Evolutionary conservation across 2,113 vertebrate species (phyloP), one percentile per base, ranked within the genome.

Genomic region (Trematocara stigmaticum): DNA sequence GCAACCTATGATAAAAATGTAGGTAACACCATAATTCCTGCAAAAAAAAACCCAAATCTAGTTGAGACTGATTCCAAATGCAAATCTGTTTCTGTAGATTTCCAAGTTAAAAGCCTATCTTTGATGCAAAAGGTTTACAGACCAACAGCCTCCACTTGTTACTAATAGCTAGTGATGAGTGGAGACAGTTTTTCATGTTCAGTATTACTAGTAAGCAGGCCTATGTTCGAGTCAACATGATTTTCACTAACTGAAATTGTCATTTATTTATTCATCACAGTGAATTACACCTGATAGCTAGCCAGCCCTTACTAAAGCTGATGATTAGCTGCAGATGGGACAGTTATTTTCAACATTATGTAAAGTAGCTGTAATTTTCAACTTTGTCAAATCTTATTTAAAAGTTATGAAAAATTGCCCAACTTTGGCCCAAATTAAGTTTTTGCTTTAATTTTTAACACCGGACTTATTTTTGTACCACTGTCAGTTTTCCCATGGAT

Each of bases 21-120:
- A 71, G 7, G 5, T 47, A 71, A 71, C 66, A 16, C 5, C 23
- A 15, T 26, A 47, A 18, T 49, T 47, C 40, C 69, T 29, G 13
- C 13, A 61, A 40, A 12, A 12, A 23, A 16, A 0, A 0, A 0
- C 0, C 15, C 6, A 66, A 64, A 38, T 64, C 66, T 71, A 23
- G 20, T 45, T 71, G 1, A 45, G 38, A 45, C n/a, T 71, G 38
- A 45, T 20, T 71, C 38, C 20, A 45, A 71, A 71, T 10, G 38
- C 20, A 26, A 71, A 71, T 71, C 1, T 7, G 20, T 71, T 45
- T 71, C 20, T 45, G 40, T 45, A 45, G 7, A 71, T 23, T 45
- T 71, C 20, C 20, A 71, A 1, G 66, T 71, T 71, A 71, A 71
- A 26, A 71, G 66, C 40, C 12, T 13, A 26, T 7, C 20, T 71